phyloP scores from a whole-genome alignment of 1,140 invertebrate genomes.

The Diploscapter pachys region DNA sequence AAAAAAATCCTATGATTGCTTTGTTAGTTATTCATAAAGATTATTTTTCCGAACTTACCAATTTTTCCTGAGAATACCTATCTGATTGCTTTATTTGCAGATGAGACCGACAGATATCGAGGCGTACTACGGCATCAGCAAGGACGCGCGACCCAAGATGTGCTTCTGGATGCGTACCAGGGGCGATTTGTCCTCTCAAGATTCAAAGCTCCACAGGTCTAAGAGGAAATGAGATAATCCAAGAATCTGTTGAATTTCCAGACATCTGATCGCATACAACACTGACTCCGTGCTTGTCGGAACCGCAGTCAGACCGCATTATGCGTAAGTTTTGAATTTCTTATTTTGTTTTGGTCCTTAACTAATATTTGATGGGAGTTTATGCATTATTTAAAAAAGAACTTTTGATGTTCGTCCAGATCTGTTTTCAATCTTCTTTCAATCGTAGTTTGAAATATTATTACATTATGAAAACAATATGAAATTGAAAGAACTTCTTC shows the following conservation, averaged over 20 bases:
- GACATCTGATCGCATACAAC: constrained; percentile 36
- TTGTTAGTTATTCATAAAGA: constrained; percentile 17
- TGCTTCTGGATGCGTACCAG: constrained; percentile 30
- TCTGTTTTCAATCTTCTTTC: not conserved
- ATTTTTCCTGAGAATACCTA: too few relatives aligned
- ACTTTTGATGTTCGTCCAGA: not conserved
- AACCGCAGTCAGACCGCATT: constrained; percentile 30
- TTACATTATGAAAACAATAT: not conserved
- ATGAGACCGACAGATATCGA: constrained; percentile 33
- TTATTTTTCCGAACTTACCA: not conserved
- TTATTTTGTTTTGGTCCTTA: not conserved
- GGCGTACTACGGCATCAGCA: constrained; percentile 18
- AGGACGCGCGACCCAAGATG: constrained; percentile 14
- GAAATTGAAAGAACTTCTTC: not conserved
- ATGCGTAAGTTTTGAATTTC: constrained; percentile 4
- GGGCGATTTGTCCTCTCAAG: constrained; percentile 14
- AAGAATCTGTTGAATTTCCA: constrained; percentile 7
- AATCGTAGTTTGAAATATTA: not conserved
- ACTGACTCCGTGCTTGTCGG: constrained; percentile 32
- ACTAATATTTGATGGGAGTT: not conserved
- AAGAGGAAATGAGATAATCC: not conserved
- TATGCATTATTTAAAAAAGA: not conserved
- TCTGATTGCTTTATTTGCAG: constrained; percentile 18
- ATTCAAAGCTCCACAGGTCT: constrained; percentile 23
- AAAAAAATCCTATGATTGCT: not conserved